Evolutionary conservation across 2,888 invertebrate species (phyloP).

Genomic region (Tipula vernalis): DNA sequence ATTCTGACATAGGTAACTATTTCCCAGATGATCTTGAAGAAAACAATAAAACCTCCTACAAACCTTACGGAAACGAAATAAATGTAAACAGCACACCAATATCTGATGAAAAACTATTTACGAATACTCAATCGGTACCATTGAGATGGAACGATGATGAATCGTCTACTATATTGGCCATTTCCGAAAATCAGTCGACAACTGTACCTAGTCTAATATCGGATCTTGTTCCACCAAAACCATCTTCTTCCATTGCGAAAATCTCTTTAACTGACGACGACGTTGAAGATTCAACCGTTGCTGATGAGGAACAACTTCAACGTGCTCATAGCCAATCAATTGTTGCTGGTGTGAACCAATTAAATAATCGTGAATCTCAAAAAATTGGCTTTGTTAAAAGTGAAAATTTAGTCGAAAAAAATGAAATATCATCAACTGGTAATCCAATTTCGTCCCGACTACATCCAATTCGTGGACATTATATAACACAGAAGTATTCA

Average conservation of each 20-base stretch:
- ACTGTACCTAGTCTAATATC: conserved; percentile 15
- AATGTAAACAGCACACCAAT: conserved; percentile 36
- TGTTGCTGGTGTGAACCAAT: conserved; percentile 41
- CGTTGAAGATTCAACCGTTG: conserved; percentile 21
- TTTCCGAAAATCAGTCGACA: conserved; percentile 13
- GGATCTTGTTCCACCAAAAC: conserved; percentile 21
- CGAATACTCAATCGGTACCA: conserved; percentile 36
- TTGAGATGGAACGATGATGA: conserved; percentile 38
- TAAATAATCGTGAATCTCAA: neutral
- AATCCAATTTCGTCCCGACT: conserved; percentile 11
- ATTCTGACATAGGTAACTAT: conserved; percentile 28
- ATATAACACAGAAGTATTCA: conserved; percentile 16
- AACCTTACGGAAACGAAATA: conserved; percentile 39
- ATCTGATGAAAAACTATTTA: conserved; percentile 27
- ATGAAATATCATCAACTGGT: conserved; percentile 13
- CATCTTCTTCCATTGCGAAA: neutral
- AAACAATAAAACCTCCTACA: conserved; percentile 26
- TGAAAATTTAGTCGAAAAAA: conserved; percentile 12
- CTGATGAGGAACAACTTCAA: conserved; percentile 51
- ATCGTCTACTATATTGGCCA: neutral
- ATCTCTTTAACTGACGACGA: conserved; percentile 8
- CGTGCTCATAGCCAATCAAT: conserved; percentile 59
- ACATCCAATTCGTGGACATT: conserved; percentile 16
- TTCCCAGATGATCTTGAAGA: conserved; percentile 37
- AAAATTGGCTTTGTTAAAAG: conserved; percentile 20